Percentiles rank a stretch among this genome's conserved stretches.
Evolutionary conservation across 1,140 invertebrate species (phyloP).

Genomic region (Psix sp.): DNA sequence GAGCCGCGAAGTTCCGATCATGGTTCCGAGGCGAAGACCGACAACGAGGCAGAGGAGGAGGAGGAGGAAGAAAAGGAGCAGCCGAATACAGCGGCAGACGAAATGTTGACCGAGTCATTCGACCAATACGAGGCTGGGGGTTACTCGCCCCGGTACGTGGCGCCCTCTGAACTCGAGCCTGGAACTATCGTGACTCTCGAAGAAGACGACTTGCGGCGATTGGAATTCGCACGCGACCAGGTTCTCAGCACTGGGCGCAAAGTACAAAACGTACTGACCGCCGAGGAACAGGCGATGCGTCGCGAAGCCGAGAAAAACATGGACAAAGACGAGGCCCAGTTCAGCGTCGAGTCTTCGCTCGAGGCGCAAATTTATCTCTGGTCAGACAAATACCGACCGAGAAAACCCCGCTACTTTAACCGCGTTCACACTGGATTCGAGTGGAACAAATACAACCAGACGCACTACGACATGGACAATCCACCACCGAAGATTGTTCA

Average conservation of each 20-base stretch:
- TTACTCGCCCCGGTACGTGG: conserved; percentile 90
- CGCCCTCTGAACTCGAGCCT: conserved; percentile 85
- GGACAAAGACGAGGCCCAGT: conserved; percentile 92
- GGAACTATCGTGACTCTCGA: conserved; percentile 88
- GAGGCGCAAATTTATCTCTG: conserved; percentile 94
- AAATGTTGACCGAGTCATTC: conserved; percentile 80
- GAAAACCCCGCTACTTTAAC: conserved; percentile 99
- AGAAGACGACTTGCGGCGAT: conserved; percentile 86
- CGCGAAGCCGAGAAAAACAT: conserved; percentile 92
- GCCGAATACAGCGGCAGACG: conserved; percentile 68
- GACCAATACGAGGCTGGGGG: conserved; percentile 86
- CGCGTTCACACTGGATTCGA: conserved; percentile 97
- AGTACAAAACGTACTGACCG: conserved; percentile 77
- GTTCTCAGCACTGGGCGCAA: conserved; percentile 79
- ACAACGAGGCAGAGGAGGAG: conserved; percentile 67
- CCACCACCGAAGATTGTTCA: conserved; percentile 99
- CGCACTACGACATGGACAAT: conserved; percentile 99
- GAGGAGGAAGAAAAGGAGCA: conserved; percentile 44
- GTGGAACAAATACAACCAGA: conserved; percentile 99
- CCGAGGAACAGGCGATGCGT: conserved; percentile 81
- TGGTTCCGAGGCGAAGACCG: conserved; percentile 57
- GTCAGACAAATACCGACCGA: conserved; percentile 98
- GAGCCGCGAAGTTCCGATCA: not conserved
- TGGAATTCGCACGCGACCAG: conserved; percentile 85
- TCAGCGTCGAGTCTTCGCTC: conserved; percentile 92